Evolutionary conservation across 2,113 vertebrate species (phyloP).

Genomic region (Artemisiospiza belli): DNA sequence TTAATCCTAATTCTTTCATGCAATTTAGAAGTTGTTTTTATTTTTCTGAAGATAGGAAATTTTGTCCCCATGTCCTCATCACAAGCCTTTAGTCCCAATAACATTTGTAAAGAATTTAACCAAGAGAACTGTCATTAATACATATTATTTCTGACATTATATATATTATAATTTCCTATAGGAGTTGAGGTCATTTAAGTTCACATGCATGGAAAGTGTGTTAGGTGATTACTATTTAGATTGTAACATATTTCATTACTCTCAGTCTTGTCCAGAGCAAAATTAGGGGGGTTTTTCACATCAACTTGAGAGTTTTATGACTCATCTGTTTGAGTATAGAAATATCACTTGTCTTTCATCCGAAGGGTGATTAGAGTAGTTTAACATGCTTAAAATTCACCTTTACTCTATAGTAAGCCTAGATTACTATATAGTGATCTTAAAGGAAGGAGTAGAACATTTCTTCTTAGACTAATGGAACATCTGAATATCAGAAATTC

Average conservation of each 20-base stretch:
- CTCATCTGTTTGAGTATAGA: not conserved
- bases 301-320: not conserved
- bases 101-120: not conserved
- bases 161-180: not conserved
- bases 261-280: not conserved
- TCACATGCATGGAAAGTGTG: not conserved
- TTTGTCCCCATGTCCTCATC: not conserved
- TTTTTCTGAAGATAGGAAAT: not conserved
- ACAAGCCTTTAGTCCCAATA: not conserved
- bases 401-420: not conserved
- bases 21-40: not conserved
- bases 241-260: not conserved
- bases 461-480: not conserved
- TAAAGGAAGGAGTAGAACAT: not conserved
- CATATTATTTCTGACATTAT: not conserved
- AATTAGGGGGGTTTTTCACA: not conserved
- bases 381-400: not conserved
- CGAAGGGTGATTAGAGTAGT: not conserved
- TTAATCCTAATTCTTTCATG: not conserved
- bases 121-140: not conserved
- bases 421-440: not conserved
- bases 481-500: not conserved
- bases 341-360: not conserved
- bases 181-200: not conserved
- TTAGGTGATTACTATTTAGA: not conserved